These are phyloP conservation scores for Hippocampus kuda DNA, from an alignment of 2,797 vertebrate genomes.

Conservation along the genomic window DNA sequence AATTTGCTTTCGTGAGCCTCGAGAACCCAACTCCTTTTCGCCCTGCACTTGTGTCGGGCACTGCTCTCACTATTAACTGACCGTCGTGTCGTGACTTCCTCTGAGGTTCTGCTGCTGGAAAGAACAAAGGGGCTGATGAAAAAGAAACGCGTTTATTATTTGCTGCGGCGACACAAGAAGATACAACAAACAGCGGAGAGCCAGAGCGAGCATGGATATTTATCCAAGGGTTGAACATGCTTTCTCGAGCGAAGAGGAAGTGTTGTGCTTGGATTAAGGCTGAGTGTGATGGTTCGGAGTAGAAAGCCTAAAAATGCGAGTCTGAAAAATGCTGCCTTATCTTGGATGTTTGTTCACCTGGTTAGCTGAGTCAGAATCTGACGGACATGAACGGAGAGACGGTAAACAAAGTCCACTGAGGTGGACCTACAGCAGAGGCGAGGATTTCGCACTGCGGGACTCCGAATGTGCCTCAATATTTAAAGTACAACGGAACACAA, in stretches of 20 bases:
- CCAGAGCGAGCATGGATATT: constrained; percentile 41
- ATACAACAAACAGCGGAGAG: constrained; percentile 29
- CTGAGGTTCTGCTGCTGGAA: not conserved
- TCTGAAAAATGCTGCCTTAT: constrained; percentile 62
- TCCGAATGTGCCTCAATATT: not conserved
- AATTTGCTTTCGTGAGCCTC: too few species aligned
- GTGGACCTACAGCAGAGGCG: constrained; percentile 3
- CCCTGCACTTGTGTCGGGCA: not conserved
- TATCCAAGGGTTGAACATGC: constrained; percentile 43
- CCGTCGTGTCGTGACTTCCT: not conserved
- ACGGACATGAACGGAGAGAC: constrained; percentile 31
- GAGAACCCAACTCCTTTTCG: too few species aligned
- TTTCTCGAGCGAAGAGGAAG: constrained; percentile 50
- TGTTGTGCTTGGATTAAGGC: constrained; percentile 50
- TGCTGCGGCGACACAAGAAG: constrained; percentile 1
- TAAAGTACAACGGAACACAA: constrained; percentile 1
- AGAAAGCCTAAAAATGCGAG: constrained; percentile 51
- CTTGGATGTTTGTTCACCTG: constrained; percentile 71
- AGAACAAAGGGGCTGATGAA: constrained; percentile 2
- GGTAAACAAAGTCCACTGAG: constrained; percentile 1
- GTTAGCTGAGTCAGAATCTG: constrained; percentile 60
- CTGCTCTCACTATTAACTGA: not conserved
- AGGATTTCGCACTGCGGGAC: not conserved
- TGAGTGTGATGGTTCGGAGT: constrained; percentile 28
- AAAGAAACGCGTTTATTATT: constrained; percentile 11